Evolutionary conservation across 2,797 vertebrate genomes (phyloP), one percentile per base, ranked within the genome.

Genomic region (Amblyopsis hoosieri): DNA sequence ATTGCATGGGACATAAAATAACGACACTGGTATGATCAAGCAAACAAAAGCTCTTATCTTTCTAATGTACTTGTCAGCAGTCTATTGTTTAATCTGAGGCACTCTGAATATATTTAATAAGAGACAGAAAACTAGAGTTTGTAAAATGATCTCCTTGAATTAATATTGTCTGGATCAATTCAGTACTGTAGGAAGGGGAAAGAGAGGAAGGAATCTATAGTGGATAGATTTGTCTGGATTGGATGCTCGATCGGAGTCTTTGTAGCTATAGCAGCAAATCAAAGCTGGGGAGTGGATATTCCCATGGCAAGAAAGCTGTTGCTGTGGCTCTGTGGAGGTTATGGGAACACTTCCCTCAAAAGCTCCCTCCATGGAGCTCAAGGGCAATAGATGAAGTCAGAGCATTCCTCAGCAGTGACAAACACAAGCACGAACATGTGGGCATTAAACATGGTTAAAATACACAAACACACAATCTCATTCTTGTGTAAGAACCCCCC

Each of bases 181-280:
- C 4, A 42, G 29, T 59, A 54, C 60, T 84, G 60, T 87, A 4
- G 15, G 47, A 63, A 37, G 49, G 47, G 45, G 64, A 12, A 51
- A 54, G 45, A 45, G 8, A 52, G 2, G 13, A 54, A 23, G 17
- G 45, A 14, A 54, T 45, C 12, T 46, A 10, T 10, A n/a, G 13
- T 14, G 52, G 19, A 53, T 17, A 33, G 5, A 57, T 57, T 15
- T 61, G 58, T 57, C 45, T 62, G 9, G 15, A 13, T 62, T 3
- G 33, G 33, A 37, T 37, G 33, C 33, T 37, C 33, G 33, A 37
- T 37, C 33, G 1, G 33, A 37, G 33, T 37, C 33, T 8, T 37
- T 37, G 33, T 37, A 37, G 8, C 33, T 37, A 23, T 23, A 54
- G 14, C 19, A 17, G 11, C 12, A 52, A 52, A 46, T 33, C 57